Evolutionary conservation across 2,113 vertebrate genomes (phyloP).

Genomic region (Neomonachus schauinslandi): DNA sequence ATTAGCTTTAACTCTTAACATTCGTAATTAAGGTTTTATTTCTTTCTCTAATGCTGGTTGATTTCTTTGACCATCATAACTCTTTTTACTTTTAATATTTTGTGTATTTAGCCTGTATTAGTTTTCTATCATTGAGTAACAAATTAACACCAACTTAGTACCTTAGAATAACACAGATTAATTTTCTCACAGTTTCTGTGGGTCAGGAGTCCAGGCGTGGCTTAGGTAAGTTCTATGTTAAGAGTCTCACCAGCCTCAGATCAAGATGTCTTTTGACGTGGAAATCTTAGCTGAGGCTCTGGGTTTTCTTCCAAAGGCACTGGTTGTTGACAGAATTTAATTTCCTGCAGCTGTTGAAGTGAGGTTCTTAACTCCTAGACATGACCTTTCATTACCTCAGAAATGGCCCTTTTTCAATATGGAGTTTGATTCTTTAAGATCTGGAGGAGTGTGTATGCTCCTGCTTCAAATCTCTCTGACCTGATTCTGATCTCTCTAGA

Average conservation of each 20-base stretch:
- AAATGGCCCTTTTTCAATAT: neutral
- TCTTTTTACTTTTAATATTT: neutral
- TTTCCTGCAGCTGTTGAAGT: neutral
- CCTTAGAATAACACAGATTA: neutral
- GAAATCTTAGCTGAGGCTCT: neutral
- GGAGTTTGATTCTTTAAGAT: neutral
- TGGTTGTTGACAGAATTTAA: neutral
- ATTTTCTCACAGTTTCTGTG: neutral
- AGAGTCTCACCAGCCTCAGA: neutral
- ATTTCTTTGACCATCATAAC: neutral
- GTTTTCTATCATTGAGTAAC: neutral
- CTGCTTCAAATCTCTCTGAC: neutral
- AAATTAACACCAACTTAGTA: neutral
- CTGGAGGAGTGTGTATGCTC: neutral
- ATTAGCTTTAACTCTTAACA: neutral
- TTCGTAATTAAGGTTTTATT: neutral
- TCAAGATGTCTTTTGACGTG: neutral
- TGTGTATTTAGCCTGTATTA: neutral
- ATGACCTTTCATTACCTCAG: neutral
- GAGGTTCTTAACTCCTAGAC: neutral
- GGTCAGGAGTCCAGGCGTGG: neutral
- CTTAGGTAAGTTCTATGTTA: neutral
- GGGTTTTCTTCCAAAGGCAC: neutral
- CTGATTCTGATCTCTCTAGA: neutral
- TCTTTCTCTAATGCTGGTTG: neutral